These are phyloP conservation scores for Philhelius pedissequus DNA, from an alignment of 2,888 invertebrate genomes.

Conservation along the genomic window DNA sequence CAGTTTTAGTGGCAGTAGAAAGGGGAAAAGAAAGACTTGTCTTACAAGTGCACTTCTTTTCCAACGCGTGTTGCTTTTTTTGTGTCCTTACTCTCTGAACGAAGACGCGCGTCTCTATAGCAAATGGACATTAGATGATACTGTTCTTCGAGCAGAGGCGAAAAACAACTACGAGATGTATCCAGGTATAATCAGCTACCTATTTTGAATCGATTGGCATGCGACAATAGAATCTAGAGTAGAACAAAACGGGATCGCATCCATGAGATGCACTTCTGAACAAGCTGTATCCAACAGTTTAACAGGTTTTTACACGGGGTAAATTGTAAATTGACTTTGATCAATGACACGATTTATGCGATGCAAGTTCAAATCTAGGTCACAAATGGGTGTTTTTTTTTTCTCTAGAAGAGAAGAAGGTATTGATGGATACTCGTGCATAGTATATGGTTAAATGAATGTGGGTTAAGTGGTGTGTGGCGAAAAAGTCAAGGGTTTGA, in stretches of 20 bases:
- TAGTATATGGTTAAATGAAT: background rate
- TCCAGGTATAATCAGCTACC: constrained; percentile 20
- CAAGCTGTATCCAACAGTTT: constrained; percentile 35
- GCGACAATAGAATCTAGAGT: constrained; percentile 65
- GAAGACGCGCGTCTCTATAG: constrained; percentile 5
- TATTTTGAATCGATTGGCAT: constrained; percentile 51
- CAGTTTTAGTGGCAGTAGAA: background rate
- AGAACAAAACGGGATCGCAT: constrained; percentile 57
- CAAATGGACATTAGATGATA: constrained; percentile 41
- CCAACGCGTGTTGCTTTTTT: background rate
- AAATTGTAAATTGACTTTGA: constrained; percentile 41
- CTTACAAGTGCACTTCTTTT: constrained; percentile 29
- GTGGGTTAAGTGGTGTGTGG: constrained; percentile 9
- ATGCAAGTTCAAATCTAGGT: constrained; percentile 35
- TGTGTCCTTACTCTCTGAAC: background rate
- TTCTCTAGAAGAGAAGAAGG: background rate
- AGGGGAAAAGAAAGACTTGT: constrained; percentile 17
- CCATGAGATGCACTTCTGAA: constrained; percentile 16
- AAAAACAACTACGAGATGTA: background rate
- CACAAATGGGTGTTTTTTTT: constrained; percentile 20
- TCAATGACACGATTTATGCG: constrained; percentile 24
- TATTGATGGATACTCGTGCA: no score
- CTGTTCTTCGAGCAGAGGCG: background rate
- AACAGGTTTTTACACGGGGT: constrained; percentile 54
- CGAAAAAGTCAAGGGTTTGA: constrained; percentile 32